A percentile compares a stretch with the other conserved stretches of the same genome.
Conservation (phyloP, 2,113 vertebrate species). For the Chrysochloris asiatica region DNA sequence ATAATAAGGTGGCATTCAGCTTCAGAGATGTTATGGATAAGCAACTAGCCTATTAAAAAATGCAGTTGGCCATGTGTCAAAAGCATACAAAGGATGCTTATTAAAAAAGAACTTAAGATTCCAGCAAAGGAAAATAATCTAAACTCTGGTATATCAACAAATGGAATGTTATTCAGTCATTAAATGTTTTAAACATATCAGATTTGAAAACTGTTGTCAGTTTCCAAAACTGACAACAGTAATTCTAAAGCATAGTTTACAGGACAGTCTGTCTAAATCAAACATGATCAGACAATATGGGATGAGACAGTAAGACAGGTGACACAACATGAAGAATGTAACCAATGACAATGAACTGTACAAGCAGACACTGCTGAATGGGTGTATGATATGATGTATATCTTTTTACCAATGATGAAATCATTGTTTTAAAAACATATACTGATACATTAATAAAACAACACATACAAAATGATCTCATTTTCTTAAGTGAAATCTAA, state of each 20-base stretch:
- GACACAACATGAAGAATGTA: background rate
- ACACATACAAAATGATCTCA: background rate
- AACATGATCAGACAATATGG: background rate
- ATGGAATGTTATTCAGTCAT: background rate
- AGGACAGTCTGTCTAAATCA: background rate
- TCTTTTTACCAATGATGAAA: background rate
- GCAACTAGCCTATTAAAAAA: conserved; percentile 16
- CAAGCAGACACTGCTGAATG: background rate
- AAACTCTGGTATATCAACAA: background rate
- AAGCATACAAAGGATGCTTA: background rate
- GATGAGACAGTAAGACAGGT: background rate
- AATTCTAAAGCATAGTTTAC: background rate
- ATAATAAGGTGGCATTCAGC: background rate
- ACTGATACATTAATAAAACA: conserved; percentile 19
- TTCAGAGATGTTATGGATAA: background rate
- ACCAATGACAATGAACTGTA: background rate
- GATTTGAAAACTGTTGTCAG: no score
- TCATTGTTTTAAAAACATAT: conserved; percentile 33
- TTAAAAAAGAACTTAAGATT: conserved; percentile 49
- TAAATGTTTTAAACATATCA: background rate
- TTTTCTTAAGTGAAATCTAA: background rate
- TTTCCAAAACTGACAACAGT: background rate
- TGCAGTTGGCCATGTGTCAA: conserved; percentile 15
- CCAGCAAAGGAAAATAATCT: conserved; percentile 10
- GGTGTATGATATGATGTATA: background rate